A percentile compares a stretch with the other conserved stretches of the same genome.
phyloP scores from a whole-genome alignment of 2,797 vertebrate species.

The Paramormyrops hopkinsi region DNA sequence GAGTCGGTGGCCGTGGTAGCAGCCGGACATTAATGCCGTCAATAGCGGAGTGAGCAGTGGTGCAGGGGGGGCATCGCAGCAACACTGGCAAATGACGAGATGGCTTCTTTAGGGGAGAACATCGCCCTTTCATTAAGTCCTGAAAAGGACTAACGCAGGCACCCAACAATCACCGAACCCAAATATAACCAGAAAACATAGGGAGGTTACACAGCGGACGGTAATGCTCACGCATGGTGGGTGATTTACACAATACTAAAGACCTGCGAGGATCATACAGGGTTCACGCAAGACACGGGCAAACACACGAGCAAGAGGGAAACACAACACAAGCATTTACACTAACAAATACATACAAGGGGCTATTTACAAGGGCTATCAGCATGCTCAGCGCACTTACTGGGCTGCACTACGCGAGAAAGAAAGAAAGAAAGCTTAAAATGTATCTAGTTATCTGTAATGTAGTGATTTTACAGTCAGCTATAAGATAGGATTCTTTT shows the following conservation, averaged over 20 bases:
- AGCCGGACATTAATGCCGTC: background rate
- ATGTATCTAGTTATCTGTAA: background rate
- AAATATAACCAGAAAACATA: background rate
- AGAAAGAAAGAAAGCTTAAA: background rate
- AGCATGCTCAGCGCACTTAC: background rate
- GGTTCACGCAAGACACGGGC: background rate
- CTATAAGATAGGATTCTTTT: background rate
- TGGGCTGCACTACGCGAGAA: background rate
- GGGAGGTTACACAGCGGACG: background rate
- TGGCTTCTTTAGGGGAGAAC: background rate
- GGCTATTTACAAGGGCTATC: background rate
- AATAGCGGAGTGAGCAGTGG: background rate
- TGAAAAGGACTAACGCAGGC: background rate
- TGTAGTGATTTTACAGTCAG: background rate
- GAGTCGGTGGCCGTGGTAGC: background rate
- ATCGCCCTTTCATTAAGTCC: background rate
- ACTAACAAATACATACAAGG: background rate
- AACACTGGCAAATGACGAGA: background rate
- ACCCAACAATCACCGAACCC: background rate
- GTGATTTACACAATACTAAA: background rate
- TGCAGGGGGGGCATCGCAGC: background rate
- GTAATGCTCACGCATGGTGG: background rate
- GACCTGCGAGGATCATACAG: background rate
- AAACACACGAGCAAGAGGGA: background rate
- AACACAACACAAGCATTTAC: background rate